Evolutionary conservation across 2,888 invertebrate genomes (phyloP).

Genomic region (Globia sparganii): DNA sequence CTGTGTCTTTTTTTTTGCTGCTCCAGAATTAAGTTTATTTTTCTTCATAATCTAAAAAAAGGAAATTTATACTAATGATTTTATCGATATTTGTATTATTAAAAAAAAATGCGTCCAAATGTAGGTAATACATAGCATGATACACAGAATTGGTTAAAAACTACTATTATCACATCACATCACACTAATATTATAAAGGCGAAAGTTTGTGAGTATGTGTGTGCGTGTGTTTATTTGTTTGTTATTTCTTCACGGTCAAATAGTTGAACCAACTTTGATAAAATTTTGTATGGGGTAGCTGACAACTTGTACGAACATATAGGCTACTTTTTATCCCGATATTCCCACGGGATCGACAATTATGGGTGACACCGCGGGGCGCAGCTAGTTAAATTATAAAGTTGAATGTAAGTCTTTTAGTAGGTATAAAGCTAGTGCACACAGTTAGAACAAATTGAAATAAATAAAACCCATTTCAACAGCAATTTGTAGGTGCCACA

Average conservation of each 20-base stretch:
- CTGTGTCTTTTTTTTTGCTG: conserved; percentile 71
- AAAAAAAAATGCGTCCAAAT: background rate
- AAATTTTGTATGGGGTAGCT: too few relatives aligned
- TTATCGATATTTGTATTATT: background rate
- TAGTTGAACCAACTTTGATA: too few relatives aligned
- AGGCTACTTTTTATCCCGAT: too few relatives aligned
- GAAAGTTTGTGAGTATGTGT: too few relatives aligned
- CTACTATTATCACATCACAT: too few relatives aligned
- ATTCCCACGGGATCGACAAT: too few relatives aligned
- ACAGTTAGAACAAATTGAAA: conserved; percentile 46
- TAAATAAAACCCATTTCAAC: conserved; percentile 55
- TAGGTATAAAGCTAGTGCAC: conserved; percentile 7
- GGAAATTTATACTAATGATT: background rate
- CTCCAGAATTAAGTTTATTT: conserved; percentile 73
- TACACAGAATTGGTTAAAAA: background rate
- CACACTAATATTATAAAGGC: too few relatives aligned
- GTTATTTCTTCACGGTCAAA: too few relatives aligned
- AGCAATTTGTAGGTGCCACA: conserved; percentile 62
- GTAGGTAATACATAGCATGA: background rate
- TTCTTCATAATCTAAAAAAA: conserved; percentile 83
- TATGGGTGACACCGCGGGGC: too few relatives aligned
- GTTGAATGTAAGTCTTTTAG: background rate
- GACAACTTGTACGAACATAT: too few relatives aligned
- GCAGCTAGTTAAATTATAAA: background rate
- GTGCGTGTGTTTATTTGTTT: too few relatives aligned